phyloP scores from a whole-genome alignment of 2,113 vertebrate genomes.

The Podiceps cristatus region DNA sequence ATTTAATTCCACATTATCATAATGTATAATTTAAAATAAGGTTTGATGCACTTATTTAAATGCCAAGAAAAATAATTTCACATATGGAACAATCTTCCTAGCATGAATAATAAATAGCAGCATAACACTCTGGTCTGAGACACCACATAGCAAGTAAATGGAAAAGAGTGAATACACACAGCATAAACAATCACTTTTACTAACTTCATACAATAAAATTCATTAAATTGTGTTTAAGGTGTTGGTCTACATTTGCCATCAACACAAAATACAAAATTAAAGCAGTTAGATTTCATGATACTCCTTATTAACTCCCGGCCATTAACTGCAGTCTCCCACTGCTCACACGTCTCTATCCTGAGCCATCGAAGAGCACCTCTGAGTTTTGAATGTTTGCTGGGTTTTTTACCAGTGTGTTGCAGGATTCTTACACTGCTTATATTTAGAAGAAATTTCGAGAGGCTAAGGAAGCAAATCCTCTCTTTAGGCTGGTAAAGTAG shows the following conservation, averaged over 20 bases:
- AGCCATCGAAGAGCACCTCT: neutral
- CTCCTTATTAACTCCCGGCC: neutral
- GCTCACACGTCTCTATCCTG: neutral
- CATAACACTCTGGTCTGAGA: neutral
- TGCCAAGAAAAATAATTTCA: slow-evolving; percentile 13
- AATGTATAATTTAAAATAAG: neutral
- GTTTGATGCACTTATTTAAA: slow-evolving; percentile 4
- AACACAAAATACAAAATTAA: neutral
- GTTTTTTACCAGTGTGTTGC: neutral
- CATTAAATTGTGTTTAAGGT: neutral
- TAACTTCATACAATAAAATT: neutral
- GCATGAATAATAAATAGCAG: slow-evolving; percentile 9
- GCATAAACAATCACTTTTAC: neutral
- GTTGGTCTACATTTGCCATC: neutral
- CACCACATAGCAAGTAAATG: neutral
- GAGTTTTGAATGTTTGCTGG: neutral
- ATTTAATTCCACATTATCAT: slow-evolving; percentile 12
- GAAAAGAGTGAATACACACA: neutral
- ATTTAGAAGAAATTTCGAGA: neutral
- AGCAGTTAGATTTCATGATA: neutral
- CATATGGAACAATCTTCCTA: neutral
- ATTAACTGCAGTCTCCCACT: neutral
- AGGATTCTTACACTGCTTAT: neutral
- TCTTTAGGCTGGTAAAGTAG: neutral
- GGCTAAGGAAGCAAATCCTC: neutral